Conservation (phyloP, 2,113 vertebrate genomes). For the Ageneiosus marmoratus region DNA sequence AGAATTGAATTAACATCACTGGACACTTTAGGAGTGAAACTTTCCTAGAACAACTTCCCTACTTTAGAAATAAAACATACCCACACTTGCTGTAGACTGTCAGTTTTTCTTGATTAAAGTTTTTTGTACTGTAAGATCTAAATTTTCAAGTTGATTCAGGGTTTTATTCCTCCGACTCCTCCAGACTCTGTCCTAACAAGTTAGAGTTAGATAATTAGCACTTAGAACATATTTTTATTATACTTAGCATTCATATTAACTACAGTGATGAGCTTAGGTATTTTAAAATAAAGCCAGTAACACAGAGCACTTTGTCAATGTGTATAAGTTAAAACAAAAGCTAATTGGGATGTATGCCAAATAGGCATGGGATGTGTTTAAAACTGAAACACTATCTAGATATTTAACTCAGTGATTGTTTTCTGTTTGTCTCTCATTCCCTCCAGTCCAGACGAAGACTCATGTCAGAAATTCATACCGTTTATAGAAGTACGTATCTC, state of each 20-base stretch:
- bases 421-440: constrained; percentile 33
- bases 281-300: background rate
- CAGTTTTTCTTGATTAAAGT: background rate
- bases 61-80: too few species aligned
- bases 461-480: constrained; percentile 97
- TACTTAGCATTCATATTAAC: background rate
- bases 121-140: background rate
- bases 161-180: background rate
- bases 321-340: background rate
- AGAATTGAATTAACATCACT: background rate
- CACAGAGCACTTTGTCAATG: background rate
- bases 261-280: background rate
- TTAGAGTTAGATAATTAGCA: background rate
- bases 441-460: constrained; percentile 90
- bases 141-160: background rate
- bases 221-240: background rate
- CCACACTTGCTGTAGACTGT: background rate
- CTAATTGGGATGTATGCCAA: background rate
- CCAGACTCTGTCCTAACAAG: background rate
- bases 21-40: background rate
- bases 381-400: background rate
- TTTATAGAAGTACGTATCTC: constrained; percentile 95
- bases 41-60: too few species aligned
- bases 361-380: background rate
- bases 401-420: background rate